phyloP scores from a whole-genome alignment of 2,888 invertebrate genomes.

The Smittia sp. region DNA sequence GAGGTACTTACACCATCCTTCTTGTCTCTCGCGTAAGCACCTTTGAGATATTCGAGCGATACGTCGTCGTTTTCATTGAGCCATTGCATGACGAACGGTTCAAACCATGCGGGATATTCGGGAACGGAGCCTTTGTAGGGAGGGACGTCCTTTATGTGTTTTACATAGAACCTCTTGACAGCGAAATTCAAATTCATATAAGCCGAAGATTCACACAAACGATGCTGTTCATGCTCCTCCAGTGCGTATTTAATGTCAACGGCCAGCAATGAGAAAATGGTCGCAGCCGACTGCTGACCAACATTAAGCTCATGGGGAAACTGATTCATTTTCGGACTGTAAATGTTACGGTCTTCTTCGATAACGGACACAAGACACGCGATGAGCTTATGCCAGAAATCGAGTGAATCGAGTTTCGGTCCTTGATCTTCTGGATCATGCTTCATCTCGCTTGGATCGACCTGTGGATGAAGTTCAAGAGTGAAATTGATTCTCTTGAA shows the following conservation, averaged over 20 bases:
- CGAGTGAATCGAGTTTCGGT: conserved; percentile 82
- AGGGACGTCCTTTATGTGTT: conserved; percentile 96
- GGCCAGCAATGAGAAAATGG: conserved; percentile 97
- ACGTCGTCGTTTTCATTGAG: conserved; percentile 99
- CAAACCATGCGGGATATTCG: conserved; percentile 99
- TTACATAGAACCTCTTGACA: conserved; percentile 96
- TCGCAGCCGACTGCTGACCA: conserved; percentile 95
- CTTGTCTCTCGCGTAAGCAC: conserved; percentile 97
- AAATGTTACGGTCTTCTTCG: conserved; percentile 97
- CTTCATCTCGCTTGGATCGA: conserved; percentile 86
- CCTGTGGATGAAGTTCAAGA: conserved; percentile 54
- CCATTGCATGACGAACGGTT: conserved; percentile 99
- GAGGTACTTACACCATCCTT: conserved; percentile 76
- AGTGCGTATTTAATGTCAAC: conserved; percentile 96
- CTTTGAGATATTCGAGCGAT: conserved; percentile 95
- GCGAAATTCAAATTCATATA: conserved; percentile 99
- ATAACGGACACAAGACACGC: conserved; percentile 97
- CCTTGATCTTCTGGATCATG: conserved; percentile 84
- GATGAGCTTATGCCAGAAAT: conserved; percentile 98
- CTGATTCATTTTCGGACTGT: conserved; percentile 96
- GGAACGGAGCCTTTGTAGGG: conserved; percentile 96
- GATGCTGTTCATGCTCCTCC: conserved; percentile 95
- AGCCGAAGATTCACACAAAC: conserved; percentile 94
- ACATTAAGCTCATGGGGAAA: conserved; percentile 99
- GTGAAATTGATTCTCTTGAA: neutral